Evolutionary conservation across 2,797 vertebrate genomes (phyloP), one percentile per base, ranked within the genome.

Genomic region (Eospalax fontanierii): DNA sequence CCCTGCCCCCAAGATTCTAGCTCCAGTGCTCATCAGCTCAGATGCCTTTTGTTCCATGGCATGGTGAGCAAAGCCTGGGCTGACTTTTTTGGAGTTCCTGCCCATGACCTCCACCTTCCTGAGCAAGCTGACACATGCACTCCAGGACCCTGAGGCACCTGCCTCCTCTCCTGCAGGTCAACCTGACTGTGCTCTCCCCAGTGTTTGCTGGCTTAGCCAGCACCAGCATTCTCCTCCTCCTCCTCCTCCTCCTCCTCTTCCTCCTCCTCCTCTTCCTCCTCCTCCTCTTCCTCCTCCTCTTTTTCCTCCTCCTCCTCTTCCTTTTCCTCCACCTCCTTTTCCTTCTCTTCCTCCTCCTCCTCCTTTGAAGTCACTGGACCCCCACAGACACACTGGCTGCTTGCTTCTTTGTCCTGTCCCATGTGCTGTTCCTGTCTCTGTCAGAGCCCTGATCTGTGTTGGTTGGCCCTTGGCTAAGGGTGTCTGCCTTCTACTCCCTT

Each of bases 61-160:
- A 14, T n/a, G 54, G 65, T 16, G 65, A 66, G 21, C 12, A 68
- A n/a, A 59, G n/a, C 22, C 65, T 54, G 26, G 33, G 22, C 22
- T 70, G 1, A 0, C 65, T 33, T 35, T 26, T 85, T 50, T 65
- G n/a, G 65, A 12, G 1, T 50, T 54, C 30, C 24, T 46, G 78
- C 28, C 46, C 35, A 19, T 73, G 54, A 54, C n/a, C 30, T 24
- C 19, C 33, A 40, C 11, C 0, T 0, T 46, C 21, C 76, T 73
- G 0, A 0, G 33, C 35, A n/a, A 18, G 4, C 6, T 33, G 6
- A 16, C 9, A 38, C 21, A 26, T 8, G 1, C 18, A n/a, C n/a
- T n/a, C 2, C n/a, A 73, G 46, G 54, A 15, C 50, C 18, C 9
- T 4, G 10, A 40, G 70, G 22, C 12, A 19, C 1, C 2, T 2